Percentiles rank a stretch among this genome's conserved stretches.
Conservation (phyloP, 2,888 invertebrate genomes). For the Noctua pronuba region DNA sequence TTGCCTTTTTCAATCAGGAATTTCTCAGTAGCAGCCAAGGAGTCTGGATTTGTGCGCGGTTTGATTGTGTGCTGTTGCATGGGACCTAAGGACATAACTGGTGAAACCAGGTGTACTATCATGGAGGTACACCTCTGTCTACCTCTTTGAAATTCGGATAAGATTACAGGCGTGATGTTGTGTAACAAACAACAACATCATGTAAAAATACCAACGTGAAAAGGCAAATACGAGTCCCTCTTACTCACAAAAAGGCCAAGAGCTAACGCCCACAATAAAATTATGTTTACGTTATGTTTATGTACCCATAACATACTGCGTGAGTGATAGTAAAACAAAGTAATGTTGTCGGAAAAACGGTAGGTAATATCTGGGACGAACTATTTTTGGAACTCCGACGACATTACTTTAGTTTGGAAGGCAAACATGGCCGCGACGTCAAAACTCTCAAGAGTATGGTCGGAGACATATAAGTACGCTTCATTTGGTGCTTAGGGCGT, state of each 20-base stretch:
- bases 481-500: neutral
- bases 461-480: neutral
- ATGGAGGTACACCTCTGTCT: neutral
- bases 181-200: neutral
- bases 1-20: neutral
- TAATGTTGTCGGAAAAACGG: conserved; percentile 11
- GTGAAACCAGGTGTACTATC: neutral
- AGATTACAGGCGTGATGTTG: neutral
- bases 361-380: conserved; percentile 17
- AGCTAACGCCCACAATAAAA: conserved; percentile 15
- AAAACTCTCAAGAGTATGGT: conserved; percentile 16
- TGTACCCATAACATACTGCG: neutral
- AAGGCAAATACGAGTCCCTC: neutral
- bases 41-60: neutral
- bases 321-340: conserved; percentile 47
- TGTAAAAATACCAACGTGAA: neutral
- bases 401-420: conserved; percentile 32
- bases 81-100: neutral
- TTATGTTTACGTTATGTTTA: conserved; percentile 23
- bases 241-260: neutral
- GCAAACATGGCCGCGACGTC: conserved; percentile 24
- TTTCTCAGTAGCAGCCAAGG: neutral
- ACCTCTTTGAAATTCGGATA: neutral
- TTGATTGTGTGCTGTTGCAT: neutral
- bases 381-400: conserved; percentile 31